Evolutionary conservation across 2,888 invertebrate genomes (phyloP).

Genomic region (Meta bourneti): DNA sequence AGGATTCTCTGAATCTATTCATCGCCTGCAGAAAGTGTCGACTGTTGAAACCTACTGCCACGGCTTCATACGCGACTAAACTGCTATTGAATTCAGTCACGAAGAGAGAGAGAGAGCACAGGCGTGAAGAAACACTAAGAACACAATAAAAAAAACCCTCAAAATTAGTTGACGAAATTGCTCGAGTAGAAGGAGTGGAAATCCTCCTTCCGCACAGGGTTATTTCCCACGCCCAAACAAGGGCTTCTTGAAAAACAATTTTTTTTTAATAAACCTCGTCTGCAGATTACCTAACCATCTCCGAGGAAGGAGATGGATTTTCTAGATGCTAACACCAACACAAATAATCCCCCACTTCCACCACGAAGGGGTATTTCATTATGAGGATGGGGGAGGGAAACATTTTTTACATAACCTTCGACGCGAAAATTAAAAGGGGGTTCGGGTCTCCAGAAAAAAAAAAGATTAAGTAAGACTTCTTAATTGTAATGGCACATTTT

Average conservation of each 20-base stretch:
- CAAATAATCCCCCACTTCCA: background rate
- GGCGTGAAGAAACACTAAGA: no score
- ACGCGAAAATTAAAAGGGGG: slow-evolving; percentile 20
- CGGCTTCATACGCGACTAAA: no score
- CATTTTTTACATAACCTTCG: background rate
- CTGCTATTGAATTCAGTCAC: no score
- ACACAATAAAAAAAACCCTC: no score
- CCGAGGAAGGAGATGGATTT: background rate
- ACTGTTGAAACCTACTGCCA: no score
- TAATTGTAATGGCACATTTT: slow-evolving; percentile 45
- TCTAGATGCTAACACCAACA: background rate
- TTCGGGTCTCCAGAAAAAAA: background rate
- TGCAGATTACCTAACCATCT: no score
- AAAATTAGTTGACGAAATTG: no score
- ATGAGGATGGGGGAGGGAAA: background rate
- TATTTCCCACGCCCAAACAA: background rate
- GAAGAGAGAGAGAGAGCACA: no score
- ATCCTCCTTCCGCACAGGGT: background rate
- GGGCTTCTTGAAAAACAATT: background rate
- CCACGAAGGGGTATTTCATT: background rate
- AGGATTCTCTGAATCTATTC: no score
- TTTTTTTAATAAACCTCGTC: background rate
- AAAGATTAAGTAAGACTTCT: slow-evolving; percentile 4
- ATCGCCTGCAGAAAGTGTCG: no score
- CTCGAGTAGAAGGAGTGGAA: background rate